A percentile compares a stretch with the other conserved stretches of the same genome.
These are phyloP conservation scores for Stegana nigrithorax DNA, from an alignment of 2,888 invertebrate species.

Conservation along the genomic window DNA sequence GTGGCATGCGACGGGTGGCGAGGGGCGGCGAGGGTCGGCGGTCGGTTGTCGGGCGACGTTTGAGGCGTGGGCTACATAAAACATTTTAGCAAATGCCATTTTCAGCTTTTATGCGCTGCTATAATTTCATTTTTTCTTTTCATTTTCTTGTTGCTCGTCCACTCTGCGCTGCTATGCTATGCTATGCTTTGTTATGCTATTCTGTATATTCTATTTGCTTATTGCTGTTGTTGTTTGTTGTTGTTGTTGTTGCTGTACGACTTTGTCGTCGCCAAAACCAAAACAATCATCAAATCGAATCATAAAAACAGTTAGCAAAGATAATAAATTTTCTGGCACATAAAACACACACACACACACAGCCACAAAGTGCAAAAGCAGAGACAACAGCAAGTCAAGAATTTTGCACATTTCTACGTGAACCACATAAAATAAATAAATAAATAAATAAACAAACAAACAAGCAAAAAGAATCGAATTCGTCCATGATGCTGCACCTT, in stretches of 20 bases:
- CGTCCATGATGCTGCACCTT: constrained; percentile 29
- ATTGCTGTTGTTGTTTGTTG: no score
- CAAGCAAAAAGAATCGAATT: constrained; percentile 2
- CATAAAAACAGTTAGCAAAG: constrained; percentile 57
- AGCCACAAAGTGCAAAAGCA: constrained; percentile 39
- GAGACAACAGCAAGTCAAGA: constrained; percentile 23
- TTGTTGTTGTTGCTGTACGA: constrained; percentile 18
- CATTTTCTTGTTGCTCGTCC: no score
- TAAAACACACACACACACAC: constrained; percentile 35
- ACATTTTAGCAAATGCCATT: neutral
- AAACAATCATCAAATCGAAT: constrained; percentile 58
- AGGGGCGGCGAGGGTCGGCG: no score
- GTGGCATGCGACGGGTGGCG: no score
- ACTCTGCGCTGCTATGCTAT: no score
- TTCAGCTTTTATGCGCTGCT: neutral
- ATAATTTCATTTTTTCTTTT: neutral
- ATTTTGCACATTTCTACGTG: neutral
- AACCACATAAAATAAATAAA: neutral
- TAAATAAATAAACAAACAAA: no score
- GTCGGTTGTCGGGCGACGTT: no score
- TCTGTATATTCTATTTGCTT: no score
- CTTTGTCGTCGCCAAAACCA: constrained; percentile 38
- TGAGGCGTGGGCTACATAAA: no score
- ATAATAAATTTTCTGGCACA: constrained; percentile 52
- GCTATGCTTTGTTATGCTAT: no score